Evolutionary conservation across 2,113 vertebrate species (phyloP).

Genomic region (Ciconia maguari): DNA sequence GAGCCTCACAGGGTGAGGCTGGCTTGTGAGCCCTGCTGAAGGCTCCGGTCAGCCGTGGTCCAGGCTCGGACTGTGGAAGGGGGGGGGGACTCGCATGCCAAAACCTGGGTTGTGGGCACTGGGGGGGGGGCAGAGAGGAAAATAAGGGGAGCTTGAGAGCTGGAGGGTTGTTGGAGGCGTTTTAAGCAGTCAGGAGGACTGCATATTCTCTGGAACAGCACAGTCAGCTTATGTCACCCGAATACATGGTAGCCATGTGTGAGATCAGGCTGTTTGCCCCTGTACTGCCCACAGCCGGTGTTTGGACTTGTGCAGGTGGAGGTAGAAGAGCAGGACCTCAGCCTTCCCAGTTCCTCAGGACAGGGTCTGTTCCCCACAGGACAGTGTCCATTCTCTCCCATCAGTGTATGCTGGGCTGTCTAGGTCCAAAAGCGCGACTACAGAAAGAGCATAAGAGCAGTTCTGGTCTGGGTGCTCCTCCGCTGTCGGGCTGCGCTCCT

Average conservation of each 20-base stretch:
- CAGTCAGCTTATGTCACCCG: accelerated
- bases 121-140: neutral
- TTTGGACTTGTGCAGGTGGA: accelerated
- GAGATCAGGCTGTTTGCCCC: neutral
- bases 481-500: neutral
- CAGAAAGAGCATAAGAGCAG: neutral
- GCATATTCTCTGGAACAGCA: neutral
- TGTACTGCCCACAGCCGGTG: neutral
- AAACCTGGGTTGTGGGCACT: neutral
- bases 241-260: neutral
- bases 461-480: neutral
- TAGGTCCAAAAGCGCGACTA: neutral
- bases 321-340: neutral
- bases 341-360: neutral
- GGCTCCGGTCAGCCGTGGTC: neutral
- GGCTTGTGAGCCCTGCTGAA: neutral
- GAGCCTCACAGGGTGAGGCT: neutral
- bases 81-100: neutral
- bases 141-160: neutral
- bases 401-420: neutral
- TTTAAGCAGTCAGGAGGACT: neutral
- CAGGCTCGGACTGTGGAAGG: neutral
- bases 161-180: neutral
- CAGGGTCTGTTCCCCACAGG: neutral
- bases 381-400: neutral